These are phyloP conservation scores for Hartigia nigra DNA, from an alignment of 2,888 invertebrate species.

Conservation along the genomic window DNA sequence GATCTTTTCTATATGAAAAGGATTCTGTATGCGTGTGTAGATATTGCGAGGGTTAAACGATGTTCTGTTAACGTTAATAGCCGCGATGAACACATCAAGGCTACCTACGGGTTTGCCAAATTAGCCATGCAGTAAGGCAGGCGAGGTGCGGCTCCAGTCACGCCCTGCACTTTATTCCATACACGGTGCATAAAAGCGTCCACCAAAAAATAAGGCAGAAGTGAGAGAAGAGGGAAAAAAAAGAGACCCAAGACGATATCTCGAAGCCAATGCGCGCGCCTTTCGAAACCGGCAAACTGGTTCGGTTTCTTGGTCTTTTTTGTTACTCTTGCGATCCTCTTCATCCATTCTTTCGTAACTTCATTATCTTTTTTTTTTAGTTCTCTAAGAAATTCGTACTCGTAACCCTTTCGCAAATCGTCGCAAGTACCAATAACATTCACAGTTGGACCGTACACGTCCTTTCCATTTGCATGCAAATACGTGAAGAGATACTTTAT, in stretches of 20 bases:
- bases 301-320: neutral
- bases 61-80: constrained; percentile 18
- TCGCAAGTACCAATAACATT: neutral
- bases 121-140: constrained; percentile 14
- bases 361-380: neutral
- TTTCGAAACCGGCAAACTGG: neutral
- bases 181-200: constrained; percentile 11
- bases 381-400: neutral
- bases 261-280: neutral
- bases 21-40: neutral
- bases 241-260: neutral
- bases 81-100: constrained; percentile 22
- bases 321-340: neutral
- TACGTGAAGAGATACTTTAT: neutral
- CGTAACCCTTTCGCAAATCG: neutral
- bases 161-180: constrained; percentile 22
- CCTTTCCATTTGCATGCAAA: neutral
- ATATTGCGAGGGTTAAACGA: neutral
- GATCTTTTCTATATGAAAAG: neutral
- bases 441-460: neutral
- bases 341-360: neutral
- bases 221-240: neutral
- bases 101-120: constrained; percentile 21
- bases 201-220: neutral
- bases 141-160: constrained; percentile 7